Evolutionary conservation across 2,113 vertebrate species (phyloP).

Genomic region (Tragelaphus strepsiceros): DNA sequence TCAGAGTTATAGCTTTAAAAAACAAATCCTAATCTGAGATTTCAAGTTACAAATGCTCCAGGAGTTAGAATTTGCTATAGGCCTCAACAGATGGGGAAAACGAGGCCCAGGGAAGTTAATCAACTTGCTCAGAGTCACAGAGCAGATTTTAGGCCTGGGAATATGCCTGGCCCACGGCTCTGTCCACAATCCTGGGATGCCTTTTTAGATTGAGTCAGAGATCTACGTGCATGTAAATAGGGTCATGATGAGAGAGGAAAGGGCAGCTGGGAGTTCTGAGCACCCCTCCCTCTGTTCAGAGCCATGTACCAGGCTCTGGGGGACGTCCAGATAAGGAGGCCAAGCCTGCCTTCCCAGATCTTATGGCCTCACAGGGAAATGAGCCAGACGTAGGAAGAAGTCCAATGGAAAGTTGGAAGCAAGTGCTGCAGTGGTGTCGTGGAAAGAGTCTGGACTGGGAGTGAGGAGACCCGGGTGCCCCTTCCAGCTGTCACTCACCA

Average conservation of each 20-base stretch:
- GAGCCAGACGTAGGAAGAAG: constrained; percentile 53
- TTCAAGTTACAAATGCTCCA: not conserved
- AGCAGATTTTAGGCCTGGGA: not conserved
- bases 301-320: not conserved
- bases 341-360: constrained; percentile 27
- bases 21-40: not conserved
- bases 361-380: constrained; percentile 17
- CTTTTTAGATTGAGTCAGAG: not conserved
- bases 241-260: not conserved
- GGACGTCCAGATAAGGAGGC: constrained; percentile 52
- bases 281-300: not conserved
- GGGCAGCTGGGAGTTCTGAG: not conserved
- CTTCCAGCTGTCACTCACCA: not conserved
- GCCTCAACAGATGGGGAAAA: not conserved
- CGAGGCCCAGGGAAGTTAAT: not conserved
- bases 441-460: constrained; percentile 24
- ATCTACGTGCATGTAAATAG: not conserved
- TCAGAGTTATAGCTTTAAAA: not conserved
- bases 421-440: not conserved
- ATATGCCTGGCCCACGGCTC: not conserved
- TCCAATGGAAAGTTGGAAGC: constrained; percentile 57
- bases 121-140: not conserved
- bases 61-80: not conserved
- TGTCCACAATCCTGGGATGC: not conserved
- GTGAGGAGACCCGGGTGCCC: not conserved